Evolutionary conservation across 2,888 invertebrate genomes (phyloP), one percentile per base, ranked within the genome.

Genomic region (Hydraecia micacea): DNA sequence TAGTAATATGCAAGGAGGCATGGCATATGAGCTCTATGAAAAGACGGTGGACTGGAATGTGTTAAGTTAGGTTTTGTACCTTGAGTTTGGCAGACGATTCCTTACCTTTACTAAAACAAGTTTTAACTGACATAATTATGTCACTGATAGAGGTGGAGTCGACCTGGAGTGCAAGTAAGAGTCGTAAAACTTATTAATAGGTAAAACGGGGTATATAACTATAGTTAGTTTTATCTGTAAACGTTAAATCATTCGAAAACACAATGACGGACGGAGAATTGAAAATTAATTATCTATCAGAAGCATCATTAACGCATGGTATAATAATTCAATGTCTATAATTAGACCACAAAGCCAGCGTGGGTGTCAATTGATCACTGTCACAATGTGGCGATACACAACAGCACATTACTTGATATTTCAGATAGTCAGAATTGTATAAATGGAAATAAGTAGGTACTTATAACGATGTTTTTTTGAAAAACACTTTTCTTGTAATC

Each of bases 241-340:
- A 66, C 11, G 18, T 79, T 79, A 11, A 25, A 49, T 32, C 9
- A 60, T 62, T 67, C 8, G 13, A 36, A 21, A 60, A 60, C 32
- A 52, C n/a, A 36, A 62, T 46, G 36, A 52, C 60, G 7, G n/a
- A 72, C 15, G n/a, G 15, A 74, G 49, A 69, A 80, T 58, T 3
- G 21, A 58, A 65, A 49, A 74, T 65, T 68, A 74, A 74, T 80
- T 58, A 80, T 65, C 49, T 65, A 58, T 63, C 58, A 65, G 63
- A 58, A 69, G 58, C 65, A 80, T 58, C 49, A 80, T 52, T 80
- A 80, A 80, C 32, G 65, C 58, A 15, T 49, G 63, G 74, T 69
- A 73, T 72, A 80, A 79, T 79, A 79, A 80, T 74, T 80, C n/a
- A 69, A 65, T 80, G 69, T 69, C 68, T 80, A 75, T 80, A 69